phyloP scores from a whole-genome alignment of 2,888 invertebrate species.

The Tetragonisca angustula region DNA sequence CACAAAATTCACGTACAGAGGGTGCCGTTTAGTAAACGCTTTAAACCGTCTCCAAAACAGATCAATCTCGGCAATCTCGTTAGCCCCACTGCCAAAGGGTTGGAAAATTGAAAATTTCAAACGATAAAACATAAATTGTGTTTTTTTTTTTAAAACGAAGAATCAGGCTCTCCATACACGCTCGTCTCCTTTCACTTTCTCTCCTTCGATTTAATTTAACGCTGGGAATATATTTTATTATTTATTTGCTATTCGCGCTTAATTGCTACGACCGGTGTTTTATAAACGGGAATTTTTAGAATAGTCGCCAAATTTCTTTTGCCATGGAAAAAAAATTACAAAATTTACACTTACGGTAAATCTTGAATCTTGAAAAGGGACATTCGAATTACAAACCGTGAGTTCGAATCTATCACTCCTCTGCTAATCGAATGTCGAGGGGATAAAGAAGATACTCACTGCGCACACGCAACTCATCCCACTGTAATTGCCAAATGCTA shows the following conservation, averaged over 20 bases:
- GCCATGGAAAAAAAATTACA: neutral
- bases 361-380: neutral
- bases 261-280: neutral
- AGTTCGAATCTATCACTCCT: conserved; percentile 66
- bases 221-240: neutral
- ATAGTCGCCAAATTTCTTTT: fast-evolving
- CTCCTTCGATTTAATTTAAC: neutral
- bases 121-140: neutral
- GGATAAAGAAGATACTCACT: conserved; percentile 64
- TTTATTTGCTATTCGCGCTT: neutral
- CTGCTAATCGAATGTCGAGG: conserved; percentile 67
- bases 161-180: neutral
- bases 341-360: too few relatives aligned
- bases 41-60: conserved; percentile 58
- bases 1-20: conserved; percentile 71
- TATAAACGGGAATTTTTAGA: neutral
- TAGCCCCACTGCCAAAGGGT: neutral
- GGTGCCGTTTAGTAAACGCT: conserved; percentile 69
- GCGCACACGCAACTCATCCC: conserved; percentile 70
- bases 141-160: neutral
- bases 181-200: neutral
- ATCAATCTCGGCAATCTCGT: conserved; percentile 7
- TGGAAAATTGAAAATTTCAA: conserved; percentile 4
- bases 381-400: conserved; percentile 30
- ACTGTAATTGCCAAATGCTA: conserved; percentile 48